phyloP scores from a whole-genome alignment of 2,113 vertebrate species.

The Tychaedon coryphoeus region DNA sequence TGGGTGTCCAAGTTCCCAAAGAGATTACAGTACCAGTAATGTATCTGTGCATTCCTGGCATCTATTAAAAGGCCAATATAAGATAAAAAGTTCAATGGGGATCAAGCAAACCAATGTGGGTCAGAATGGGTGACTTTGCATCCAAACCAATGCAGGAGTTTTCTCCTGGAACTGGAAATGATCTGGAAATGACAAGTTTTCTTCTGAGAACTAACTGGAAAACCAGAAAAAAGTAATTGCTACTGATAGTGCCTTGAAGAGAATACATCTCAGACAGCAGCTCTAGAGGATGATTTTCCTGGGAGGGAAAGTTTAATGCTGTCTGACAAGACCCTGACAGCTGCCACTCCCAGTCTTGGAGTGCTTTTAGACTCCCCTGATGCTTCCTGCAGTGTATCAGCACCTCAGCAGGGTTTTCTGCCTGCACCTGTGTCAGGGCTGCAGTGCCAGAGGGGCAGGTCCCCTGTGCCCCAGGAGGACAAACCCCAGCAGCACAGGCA shows the following conservation, averaged over 20 bases:
- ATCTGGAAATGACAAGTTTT: neutral
- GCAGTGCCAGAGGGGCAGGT: neutral
- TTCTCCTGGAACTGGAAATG: neutral
- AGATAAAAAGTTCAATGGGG: neutral
- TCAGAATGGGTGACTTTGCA: neutral
- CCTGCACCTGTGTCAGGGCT: neutral
- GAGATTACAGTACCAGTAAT: neutral
- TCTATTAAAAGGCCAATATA: neutral
- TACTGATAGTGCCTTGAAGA: neutral
- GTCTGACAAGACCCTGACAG: neutral
- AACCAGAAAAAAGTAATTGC: neutral
- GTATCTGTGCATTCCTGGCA: neutral
- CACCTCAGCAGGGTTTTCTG: neutral
- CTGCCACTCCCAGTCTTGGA: neutral
- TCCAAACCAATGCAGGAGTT: neutral
- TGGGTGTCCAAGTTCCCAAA: neutral
- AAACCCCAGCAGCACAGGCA: neutral
- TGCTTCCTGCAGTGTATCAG: neutral
- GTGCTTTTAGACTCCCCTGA: neutral
- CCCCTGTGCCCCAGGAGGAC: neutral
- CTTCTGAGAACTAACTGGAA: neutral
- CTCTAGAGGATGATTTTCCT: neutral
- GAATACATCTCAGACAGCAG: neutral
- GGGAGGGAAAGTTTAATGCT: neutral
- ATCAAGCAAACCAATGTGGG: neutral